Conservation (phyloP, 2,797 vertebrate species). For the Ctenosaura bakeri region DNA sequence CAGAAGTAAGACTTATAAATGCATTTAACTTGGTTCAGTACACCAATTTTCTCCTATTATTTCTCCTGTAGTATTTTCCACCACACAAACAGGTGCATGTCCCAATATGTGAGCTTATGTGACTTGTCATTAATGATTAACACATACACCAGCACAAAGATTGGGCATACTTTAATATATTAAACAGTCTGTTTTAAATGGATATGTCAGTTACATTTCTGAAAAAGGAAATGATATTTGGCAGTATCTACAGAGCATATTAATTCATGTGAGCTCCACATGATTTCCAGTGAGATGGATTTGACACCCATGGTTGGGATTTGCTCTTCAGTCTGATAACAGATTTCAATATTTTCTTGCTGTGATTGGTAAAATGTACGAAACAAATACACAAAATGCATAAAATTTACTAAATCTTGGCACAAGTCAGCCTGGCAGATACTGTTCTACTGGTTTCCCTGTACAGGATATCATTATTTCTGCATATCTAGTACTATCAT, state of each 20-base stretch:
- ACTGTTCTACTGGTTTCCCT: not conserved
- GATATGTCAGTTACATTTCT: not conserved
- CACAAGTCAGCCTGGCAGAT: not conserved
- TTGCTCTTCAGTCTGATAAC: not conserved
- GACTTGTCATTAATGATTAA: not conserved
- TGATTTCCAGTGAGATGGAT: conserved; percentile 9
- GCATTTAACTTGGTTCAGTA: not conserved
- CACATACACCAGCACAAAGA: not conserved
- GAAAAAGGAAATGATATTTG: not conserved
- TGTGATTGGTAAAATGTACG: not conserved
- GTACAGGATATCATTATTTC: not conserved
- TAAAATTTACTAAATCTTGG: not conserved
- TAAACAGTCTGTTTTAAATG: not conserved
- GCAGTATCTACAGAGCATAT: not conserved
- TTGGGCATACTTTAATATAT: not conserved
- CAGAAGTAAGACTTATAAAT: not conserved
- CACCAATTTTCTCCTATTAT: not conserved
- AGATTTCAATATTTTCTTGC: not conserved
- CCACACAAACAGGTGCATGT: not conserved
- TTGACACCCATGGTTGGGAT: not conserved
- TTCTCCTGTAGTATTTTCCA: too few relatives aligned
- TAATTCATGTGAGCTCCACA: not conserved
- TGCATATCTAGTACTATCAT: not conserved
- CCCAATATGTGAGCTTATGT: not conserved
- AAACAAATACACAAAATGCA: not conserved